phyloP scores from a whole-genome alignment of 2,797 vertebrate species.

The Buphagus erythrorhynchus region DNA sequence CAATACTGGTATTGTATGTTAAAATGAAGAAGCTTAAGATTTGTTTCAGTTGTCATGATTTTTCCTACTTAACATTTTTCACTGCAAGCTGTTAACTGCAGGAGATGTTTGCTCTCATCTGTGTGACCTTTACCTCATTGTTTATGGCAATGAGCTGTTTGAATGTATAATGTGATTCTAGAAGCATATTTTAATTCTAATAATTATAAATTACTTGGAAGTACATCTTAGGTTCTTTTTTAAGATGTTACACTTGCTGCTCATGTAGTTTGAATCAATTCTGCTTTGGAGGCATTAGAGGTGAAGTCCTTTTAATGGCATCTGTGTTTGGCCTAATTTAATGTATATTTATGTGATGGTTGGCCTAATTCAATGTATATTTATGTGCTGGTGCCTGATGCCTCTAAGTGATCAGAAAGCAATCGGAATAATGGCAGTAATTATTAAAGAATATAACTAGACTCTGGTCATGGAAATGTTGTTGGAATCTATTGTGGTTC shows the following conservation, averaged over 20 bases:
- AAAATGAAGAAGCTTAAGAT: neutral
- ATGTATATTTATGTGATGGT: neutral
- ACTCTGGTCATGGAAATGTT: neutral
- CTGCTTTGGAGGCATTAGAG: neutral
- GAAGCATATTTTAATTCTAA: neutral
- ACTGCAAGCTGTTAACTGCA: neutral
- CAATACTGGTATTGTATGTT: neutral
- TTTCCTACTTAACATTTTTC: neutral
- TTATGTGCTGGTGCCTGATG: neutral
- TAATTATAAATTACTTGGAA: neutral
- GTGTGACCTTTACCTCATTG: neutral
- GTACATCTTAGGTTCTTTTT: neutral
- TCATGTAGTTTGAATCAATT: neutral
- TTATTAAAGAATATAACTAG: neutral
- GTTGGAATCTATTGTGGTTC: neutral
- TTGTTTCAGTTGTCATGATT: neutral
- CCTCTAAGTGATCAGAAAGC: neutral
- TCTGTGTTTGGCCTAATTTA: neutral
- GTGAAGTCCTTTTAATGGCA: neutral
- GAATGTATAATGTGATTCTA: neutral
- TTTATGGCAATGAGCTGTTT: neutral
- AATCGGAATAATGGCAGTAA: neutral
- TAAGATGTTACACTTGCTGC: neutral
- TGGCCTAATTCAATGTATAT: neutral
- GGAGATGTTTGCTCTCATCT: slow-evolving; percentile 7